Conservation (phyloP, 37 sponge, comb jelly and placozoan genomes). For the Chondrilla cf. caribensis region DNA sequence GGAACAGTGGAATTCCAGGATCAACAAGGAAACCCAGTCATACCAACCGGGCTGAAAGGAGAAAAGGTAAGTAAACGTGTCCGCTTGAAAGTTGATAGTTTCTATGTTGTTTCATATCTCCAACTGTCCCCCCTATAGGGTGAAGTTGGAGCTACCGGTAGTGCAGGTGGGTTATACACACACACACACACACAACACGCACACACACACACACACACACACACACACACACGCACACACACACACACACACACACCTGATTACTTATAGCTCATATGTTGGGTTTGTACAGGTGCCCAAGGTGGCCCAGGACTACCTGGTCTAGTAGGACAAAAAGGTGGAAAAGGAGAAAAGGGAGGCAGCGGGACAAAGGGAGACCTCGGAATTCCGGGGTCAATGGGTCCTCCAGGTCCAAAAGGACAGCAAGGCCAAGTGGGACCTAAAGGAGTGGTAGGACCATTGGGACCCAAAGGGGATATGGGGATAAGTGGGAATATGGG, state of each 20-base stretch:
- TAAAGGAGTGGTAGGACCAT: slow-evolving; percentile 9
- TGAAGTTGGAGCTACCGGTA: no score
- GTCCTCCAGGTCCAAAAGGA: slow-evolving; percentile 5
- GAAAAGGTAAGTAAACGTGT: slow-evolving; percentile 9
- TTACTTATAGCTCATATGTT: no score
- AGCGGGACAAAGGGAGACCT: background rate
- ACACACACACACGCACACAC: no score
- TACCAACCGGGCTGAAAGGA: slow-evolving; percentile 13
- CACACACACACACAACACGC: no score
- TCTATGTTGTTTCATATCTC: no score
- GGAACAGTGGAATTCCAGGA: slow-evolving; percentile 25
- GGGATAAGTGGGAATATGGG: background rate
- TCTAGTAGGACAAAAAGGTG: background rate
- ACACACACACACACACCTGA: no score
- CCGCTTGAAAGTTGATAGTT: background rate
- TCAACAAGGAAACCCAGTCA: slow-evolving; percentile 5
- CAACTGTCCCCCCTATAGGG: no score
- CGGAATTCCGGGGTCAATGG: background rate
- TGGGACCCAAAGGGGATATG: background rate
- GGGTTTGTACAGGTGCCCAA: background rate
- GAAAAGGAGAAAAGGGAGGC: background rate
- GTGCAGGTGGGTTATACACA: no score
- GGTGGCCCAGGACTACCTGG: background rate
- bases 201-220: no score
- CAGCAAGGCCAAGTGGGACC: background rate